Evolutionary conservation across 2,797 vertebrate species (phyloP).

Genomic region (Scarus forsteni): DNA sequence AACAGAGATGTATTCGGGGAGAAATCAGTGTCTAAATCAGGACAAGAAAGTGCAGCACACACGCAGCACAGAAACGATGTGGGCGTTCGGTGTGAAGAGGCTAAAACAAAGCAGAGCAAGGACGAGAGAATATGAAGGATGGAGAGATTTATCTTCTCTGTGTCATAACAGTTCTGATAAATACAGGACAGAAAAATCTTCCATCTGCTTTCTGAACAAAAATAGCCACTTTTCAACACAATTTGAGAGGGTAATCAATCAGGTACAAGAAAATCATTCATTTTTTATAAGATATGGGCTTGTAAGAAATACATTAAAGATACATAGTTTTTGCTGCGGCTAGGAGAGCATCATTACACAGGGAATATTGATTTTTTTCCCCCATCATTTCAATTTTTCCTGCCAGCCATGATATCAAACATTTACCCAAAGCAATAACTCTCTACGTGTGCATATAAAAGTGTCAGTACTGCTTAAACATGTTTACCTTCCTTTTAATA

Average conservation of each 20-base stretch:
- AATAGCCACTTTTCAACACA: constrained; percentile 35
- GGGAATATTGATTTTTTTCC: not conserved
- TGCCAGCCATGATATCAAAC: not conserved
- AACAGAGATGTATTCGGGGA: constrained; percentile 32
- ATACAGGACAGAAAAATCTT: constrained; percentile 5
- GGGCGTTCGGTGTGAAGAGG: constrained; percentile 9
- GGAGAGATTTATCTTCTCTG: constrained; percentile 4
- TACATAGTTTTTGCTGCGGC: no score
- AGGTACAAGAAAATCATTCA: constrained; percentile 19
- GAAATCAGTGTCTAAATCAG: constrained; percentile 48
- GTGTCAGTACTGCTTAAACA: not conserved
- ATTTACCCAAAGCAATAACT: not conserved
- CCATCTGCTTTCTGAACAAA: constrained; percentile 12
- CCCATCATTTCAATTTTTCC: not conserved
- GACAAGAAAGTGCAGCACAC: not conserved
- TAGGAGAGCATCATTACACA: not conserved
- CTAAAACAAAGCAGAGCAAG: not conserved
- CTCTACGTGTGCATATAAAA: not conserved
- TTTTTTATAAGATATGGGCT: not conserved
- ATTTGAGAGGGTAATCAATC: constrained; percentile 43
- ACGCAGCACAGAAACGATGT: constrained; percentile 19
- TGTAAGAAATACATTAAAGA: not conserved
- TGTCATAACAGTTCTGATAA: constrained; percentile 44
- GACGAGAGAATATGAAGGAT: not conserved
- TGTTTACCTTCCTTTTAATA: not conserved